Evolutionary conservation across 1,140 invertebrate species (phyloP).

Genomic region (Monochamus saltuarius): DNA sequence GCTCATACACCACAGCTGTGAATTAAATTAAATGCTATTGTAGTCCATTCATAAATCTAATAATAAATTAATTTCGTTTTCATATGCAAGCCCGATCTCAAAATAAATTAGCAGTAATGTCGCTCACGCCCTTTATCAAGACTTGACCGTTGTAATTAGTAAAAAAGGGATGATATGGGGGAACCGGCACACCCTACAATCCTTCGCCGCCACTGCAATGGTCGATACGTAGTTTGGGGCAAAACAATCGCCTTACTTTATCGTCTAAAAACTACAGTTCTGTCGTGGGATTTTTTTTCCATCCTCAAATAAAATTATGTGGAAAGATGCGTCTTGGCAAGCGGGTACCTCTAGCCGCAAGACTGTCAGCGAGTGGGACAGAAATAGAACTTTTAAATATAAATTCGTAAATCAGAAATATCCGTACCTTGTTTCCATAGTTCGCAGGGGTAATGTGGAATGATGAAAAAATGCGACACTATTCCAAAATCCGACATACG

Average conservation of each 20-base stretch:
- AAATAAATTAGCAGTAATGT: too few species aligned
- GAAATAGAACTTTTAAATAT: neutral
- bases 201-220: constrained; percentile 13
- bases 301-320: neutral
- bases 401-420: neutral
- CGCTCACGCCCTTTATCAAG: too few species aligned
- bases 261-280: constrained; percentile 2
- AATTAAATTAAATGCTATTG: too few species aligned
- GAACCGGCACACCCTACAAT: constrained; percentile 15
- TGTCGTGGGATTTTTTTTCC: neutral
- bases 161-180: neutral
- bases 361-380: neutral
- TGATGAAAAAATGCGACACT: constrained; percentile 41
- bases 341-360: neutral
- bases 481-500: constrained; percentile 48
- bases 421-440: constrained; percentile 44
- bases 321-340: neutral
- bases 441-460: constrained; percentile 26
- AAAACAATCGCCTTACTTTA: constrained; percentile 14
- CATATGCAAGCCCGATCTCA: too few species aligned
- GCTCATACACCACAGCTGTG: too few species aligned
- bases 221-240: constrained; percentile 15
- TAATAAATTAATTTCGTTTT: too few species aligned
- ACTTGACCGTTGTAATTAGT: too few species aligned
- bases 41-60: too few species aligned